Evolutionary conservation across 2,888 invertebrate genomes (phyloP).

Genomic region (Drosophila kokeensis): DNA sequence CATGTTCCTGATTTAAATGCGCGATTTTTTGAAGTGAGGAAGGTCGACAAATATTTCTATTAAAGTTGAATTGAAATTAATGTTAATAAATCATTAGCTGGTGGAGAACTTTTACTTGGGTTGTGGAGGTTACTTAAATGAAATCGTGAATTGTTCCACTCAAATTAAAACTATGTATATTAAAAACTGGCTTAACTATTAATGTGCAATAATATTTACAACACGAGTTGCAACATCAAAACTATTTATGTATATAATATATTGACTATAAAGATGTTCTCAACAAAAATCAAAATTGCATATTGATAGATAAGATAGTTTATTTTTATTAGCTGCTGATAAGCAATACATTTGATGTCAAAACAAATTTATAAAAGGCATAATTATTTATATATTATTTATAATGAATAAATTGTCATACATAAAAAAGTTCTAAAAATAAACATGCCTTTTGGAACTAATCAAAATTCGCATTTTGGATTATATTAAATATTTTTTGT

Average conservation of each 20-base stretch:
- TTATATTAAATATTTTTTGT: neutral
- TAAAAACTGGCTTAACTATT: neutral
- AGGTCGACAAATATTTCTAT: conserved; percentile 33
- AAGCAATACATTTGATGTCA: conserved; percentile 6
- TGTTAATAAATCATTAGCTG: neutral
- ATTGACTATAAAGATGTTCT: neutral
- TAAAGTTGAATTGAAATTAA: conserved; percentile 6
- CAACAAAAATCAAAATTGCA: neutral
- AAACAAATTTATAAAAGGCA: neutral
- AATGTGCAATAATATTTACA: neutral
- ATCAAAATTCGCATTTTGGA: neutral
- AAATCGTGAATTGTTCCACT: neutral
- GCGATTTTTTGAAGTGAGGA: conserved; percentile 10
- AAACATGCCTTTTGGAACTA: neutral
- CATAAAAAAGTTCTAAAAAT: conserved; percentile 10
- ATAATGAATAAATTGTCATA: neutral
- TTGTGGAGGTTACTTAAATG: neutral
- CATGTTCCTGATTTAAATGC: conserved; percentile 22
- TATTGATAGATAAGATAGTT: conserved; percentile 17
- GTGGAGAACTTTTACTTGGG: neutral
- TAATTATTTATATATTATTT: neutral
- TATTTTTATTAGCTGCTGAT: conserved; percentile 18
- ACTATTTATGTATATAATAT: neutral
- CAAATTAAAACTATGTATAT: neutral
- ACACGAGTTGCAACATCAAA: no score